phyloP scores from a whole-genome alignment of 1,140 invertebrate genomes.

The Anoplophora glabripennis region DNA sequence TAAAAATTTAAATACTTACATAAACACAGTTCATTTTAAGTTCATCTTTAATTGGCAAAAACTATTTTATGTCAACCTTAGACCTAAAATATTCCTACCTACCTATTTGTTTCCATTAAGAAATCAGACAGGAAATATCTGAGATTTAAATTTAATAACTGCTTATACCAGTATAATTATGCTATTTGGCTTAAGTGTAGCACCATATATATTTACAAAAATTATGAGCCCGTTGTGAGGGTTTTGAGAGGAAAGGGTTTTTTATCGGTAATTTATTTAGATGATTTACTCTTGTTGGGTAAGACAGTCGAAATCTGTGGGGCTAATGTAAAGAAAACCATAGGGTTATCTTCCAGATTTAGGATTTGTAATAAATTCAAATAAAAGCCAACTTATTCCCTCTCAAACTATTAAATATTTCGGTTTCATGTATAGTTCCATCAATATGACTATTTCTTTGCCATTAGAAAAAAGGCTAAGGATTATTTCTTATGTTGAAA shows the following conservation, averaged over 20 bases:
- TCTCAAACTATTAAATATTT: conserved; percentile 11
- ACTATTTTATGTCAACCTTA: neutral
- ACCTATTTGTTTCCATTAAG: conserved; percentile 21
- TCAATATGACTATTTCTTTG: conserved; percentile 4
- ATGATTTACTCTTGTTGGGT: conserved; percentile 18
- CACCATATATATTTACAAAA: conserved; percentile 32
- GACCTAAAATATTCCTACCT: conserved; percentile 26
- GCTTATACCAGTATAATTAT: conserved; percentile 33
- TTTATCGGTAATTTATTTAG: conserved; percentile 18
- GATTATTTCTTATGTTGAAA: neutral
- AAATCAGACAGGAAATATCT: conserved; percentile 27
- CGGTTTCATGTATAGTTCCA: conserved; percentile 17
- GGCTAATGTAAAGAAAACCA: neutral
- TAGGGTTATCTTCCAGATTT: conserved; percentile 7
- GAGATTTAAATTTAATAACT: conserved; percentile 27
- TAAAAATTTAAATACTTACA: neutral
- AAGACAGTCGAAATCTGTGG: neutral
- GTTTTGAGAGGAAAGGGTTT: conserved; percentile 13
- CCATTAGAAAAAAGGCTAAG: conserved; percentile 11
- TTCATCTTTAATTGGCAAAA: neutral
- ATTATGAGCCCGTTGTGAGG: conserved; percentile 5
- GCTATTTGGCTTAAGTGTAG: conserved; percentile 9
- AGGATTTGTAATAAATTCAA: conserved; percentile 21
- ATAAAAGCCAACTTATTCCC: conserved; percentile 14
- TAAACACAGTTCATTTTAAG: neutral